Percentiles rank a stretch among this genome's conserved stretches.
These are phyloP conservation scores for Silurus meridionalis DNA, from an alignment of 2,113 vertebrate species.

Conservation along the genomic window DNA sequence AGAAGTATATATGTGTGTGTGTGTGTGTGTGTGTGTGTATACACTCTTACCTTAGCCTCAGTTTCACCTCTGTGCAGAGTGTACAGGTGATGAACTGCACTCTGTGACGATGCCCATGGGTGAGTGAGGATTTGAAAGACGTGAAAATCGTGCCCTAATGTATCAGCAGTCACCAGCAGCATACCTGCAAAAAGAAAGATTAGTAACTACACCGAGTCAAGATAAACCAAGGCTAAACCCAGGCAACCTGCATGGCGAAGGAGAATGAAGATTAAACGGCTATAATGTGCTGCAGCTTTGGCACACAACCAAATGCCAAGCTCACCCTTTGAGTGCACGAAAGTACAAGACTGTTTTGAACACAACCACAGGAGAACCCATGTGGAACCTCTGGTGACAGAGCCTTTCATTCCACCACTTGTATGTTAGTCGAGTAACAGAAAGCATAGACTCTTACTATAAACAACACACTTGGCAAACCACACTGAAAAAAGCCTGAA, in stretches of 20 bases:
- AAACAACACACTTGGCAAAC: conserved; percentile 77
- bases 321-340: conserved; percentile 47
- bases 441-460: conserved; percentile 72
- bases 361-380: conserved; percentile 63
- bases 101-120: conserved; percentile 94
- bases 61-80: conserved; percentile 98
- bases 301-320: conserved; percentile 50
- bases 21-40: not conserved
- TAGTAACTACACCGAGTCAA: not conserved
- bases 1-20: not conserved
- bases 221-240: not conserved
- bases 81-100: conserved; percentile 95
- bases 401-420: conserved; percentile 69
- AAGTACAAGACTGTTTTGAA: conserved; percentile 38
- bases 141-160: conserved; percentile 94
- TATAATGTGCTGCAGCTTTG: conserved; percentile 43
- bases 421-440: conserved; percentile 72
- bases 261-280: conserved; percentile 53
- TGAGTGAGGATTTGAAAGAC: conserved; percentile 97
- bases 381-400: conserved; percentile 68
- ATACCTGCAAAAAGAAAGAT: conserved; percentile 75
- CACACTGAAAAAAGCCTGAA: conserved; percentile 73
- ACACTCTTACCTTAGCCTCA: conserved; percentile 87
- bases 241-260: conserved; percentile 14
- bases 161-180: conserved; percentile 95